Percentiles rank a stretch among this genome's conserved stretches.
Conservation (phyloP, 2,113 vertebrate genomes). For the Montifringilla adamsi region DNA sequence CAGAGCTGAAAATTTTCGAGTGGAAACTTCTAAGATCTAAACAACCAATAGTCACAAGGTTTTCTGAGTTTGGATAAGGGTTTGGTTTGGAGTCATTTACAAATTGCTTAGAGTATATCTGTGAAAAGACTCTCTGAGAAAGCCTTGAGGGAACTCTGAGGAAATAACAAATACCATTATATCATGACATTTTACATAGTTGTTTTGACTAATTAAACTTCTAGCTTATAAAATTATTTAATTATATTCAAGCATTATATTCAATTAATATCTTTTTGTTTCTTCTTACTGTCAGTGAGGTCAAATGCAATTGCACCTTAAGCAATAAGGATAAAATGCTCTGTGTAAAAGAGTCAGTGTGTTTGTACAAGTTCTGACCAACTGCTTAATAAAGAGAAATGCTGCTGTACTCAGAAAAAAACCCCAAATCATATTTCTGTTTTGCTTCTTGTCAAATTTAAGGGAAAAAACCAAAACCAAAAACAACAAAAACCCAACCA, state of each 20-base stretch:
- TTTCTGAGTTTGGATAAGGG: not conserved
- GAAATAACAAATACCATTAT: not conserved
- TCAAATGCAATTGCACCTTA: not conserved
- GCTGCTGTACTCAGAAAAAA: not conserved
- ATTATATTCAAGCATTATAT: not conserved
- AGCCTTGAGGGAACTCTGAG: not conserved
- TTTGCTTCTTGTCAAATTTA: not conserved
- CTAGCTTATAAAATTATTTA: not conserved
- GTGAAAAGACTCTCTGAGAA: not conserved
- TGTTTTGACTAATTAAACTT: not conserved
- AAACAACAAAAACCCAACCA: too few relatives aligned
- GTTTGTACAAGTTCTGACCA: not conserved
- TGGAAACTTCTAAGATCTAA: not conserved
- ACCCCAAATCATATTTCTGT: not conserved
- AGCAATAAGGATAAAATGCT: not conserved
- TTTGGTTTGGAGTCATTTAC: not conserved
- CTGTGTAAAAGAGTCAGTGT: not conserved
- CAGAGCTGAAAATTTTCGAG: not conserved
- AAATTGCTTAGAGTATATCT: not conserved
- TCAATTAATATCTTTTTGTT: not conserved
- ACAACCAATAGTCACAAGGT: not conserved
- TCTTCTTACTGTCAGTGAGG: not conserved
- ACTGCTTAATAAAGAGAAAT: not conserved
- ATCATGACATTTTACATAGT: rapidly evolving
- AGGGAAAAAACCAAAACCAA: too few relatives aligned